Percentiles rank a stretch among this genome's conserved stretches.
Evolutionary conservation across 2,888 invertebrate species (phyloP).

Genomic region (Caenorhabditis angaria): DNA sequence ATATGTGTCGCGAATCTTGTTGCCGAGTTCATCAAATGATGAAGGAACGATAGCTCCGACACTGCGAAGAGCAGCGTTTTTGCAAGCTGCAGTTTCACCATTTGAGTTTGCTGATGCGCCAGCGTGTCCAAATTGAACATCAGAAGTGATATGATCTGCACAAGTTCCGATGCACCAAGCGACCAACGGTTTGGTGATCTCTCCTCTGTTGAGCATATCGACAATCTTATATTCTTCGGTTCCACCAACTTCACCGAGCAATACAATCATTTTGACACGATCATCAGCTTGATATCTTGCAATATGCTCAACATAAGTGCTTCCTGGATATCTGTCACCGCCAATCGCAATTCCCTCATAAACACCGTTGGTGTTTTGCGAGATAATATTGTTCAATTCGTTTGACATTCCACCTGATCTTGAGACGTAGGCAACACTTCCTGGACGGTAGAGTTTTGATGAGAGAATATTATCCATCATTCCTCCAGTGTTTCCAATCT

Average conservation of each 20-base stretch:
- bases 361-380: constrained; percentile 83
- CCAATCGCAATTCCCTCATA: constrained; percentile 95
- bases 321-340: constrained; percentile 96
- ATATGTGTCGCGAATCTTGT: constrained; percentile 74
- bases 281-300: too few species aligned
- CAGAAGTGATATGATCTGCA: constrained; percentile 75
- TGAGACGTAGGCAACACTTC: constrained; percentile 96
- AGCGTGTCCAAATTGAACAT: constrained; percentile 96
- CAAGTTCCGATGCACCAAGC: constrained; percentile 97
- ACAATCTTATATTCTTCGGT: constrained; percentile 97
- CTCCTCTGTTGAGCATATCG: constrained; percentile 81
- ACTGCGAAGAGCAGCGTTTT: constrained; percentile 84
- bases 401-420: constrained; percentile 99
- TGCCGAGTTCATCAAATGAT: constrained; percentile 90
- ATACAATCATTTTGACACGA: constrained; percentile 89
- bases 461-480: constrained; percentile 99
- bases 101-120: constrained; percentile 96
- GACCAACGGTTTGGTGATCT: constrained; percentile 90
- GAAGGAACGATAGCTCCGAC: constrained; percentile 90
- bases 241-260: constrained; percentile 97
- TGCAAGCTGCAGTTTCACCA: constrained; percentile 89
- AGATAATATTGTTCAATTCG: constrained; percentile 96
- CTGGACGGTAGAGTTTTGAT: constrained; percentile 93
- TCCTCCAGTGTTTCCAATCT: constrained; percentile 95
- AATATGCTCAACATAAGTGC: constrained; percentile 96